phyloP scores from a whole-genome alignment of 2,888 invertebrate genomes.

The Dasypogon diadema region DNA sequence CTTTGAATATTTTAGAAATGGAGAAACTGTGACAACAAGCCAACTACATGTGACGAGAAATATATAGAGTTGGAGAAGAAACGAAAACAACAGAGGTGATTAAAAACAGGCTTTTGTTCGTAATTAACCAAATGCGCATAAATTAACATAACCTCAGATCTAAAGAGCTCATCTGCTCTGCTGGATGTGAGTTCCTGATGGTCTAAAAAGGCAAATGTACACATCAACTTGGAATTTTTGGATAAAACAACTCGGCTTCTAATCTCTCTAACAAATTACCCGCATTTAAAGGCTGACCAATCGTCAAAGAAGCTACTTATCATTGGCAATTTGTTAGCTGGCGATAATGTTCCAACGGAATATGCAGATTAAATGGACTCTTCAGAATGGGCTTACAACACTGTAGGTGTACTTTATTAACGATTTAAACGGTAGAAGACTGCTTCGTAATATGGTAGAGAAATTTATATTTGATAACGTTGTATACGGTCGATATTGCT shows the following conservation, averaged over 20 bases:
- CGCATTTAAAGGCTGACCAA: slow-evolving; percentile 22
- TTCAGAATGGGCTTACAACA: slow-evolving; percentile 4
- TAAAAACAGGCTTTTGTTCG: slow-evolving; percentile 41
- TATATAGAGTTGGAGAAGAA: neutral
- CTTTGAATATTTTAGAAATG: neutral
- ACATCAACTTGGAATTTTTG: neutral
- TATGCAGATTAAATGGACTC: slow-evolving; percentile 38
- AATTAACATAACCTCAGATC: slow-evolving; percentile 36
- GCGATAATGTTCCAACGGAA: slow-evolving; percentile 39
- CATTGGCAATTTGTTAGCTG: slow-evolving; percentile 45
- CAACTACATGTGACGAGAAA: neutral
- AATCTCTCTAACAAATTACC: slow-evolving; percentile 43
- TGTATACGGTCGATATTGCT: too few species aligned
- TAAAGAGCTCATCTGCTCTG: slow-evolving; percentile 25
- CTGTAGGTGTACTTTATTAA: slow-evolving; percentile 33
- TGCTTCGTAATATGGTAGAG: too few species aligned
- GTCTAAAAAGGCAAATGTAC: neutral
- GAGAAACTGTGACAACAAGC: neutral
- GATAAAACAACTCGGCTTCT: neutral
- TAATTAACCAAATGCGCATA: slow-evolving; percentile 49
- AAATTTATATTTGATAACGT: too few species aligned
- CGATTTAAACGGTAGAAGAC: slow-evolving; percentile 6
- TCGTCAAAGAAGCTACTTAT: slow-evolving; percentile 17
- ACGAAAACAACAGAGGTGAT: slow-evolving; percentile 14
- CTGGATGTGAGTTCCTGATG: slow-evolving; percentile 3